Evolutionary conservation across 2,797 vertebrate species (phyloP).

Genomic region (Sebastes variabilis): DNA sequence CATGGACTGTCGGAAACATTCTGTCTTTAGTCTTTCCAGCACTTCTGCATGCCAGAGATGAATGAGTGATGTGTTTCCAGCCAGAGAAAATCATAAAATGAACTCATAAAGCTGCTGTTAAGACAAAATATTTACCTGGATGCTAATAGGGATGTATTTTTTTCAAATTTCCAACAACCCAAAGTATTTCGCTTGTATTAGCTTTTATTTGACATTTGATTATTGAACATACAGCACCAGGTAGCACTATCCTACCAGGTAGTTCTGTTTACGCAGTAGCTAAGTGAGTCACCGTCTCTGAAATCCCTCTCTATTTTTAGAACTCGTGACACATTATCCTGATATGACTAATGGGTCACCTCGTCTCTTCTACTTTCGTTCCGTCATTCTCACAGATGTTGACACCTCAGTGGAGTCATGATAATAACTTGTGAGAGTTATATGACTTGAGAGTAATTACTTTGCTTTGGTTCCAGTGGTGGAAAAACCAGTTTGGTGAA

Average conservation of each 20-base stretch:
- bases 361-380: not conserved
- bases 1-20: not conserved
- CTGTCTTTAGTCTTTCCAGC: not conserved
- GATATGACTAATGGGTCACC: conserved; percentile 1
- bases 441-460: not conserved
- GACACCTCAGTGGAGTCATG: conserved; percentile 6
- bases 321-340: not conserved
- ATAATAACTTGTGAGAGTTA: not conserved
- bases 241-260: not conserved
- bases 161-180: not conserved
- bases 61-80: not conserved
- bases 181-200: not conserved
- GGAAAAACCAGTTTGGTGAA: conserved; percentile 48
- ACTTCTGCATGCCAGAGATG: not conserved
- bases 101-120: not conserved
- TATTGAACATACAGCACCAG: not conserved
- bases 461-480: not conserved
- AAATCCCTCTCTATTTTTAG: conserved; percentile 27
- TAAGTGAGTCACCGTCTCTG: not conserved
- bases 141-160: not conserved
- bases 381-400: not conserved
- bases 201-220: not conserved
- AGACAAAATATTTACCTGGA: not conserved
- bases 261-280: not conserved
- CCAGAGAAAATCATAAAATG: not conserved